Conservation (phyloP, 2,113 vertebrate species). For the Mungos mungo region DNA sequence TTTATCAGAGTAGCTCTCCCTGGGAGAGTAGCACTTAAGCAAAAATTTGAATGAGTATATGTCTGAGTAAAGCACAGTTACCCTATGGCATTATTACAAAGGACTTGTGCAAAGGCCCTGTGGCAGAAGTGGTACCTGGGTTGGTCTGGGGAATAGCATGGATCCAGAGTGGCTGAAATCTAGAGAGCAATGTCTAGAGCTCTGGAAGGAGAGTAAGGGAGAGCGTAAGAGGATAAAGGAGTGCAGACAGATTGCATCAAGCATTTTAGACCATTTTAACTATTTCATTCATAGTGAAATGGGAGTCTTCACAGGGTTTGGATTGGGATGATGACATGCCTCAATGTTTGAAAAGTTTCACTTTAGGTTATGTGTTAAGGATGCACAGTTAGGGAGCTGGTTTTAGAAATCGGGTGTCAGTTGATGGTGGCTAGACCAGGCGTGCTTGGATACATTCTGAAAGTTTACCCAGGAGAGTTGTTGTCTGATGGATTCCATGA, state of each 20-base stretch:
- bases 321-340: not conserved
- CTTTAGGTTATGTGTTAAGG: not conserved
- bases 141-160: not conserved
- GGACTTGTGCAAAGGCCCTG: not conserved
- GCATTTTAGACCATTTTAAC: not conserved
- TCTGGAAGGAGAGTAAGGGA: not conserved
- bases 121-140: not conserved
- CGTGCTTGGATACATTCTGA: not conserved
- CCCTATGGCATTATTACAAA: not conserved
- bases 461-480: not conserved
- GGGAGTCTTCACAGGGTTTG: not conserved
- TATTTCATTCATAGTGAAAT: not conserved
- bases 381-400: not conserved
- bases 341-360: not conserved
- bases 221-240: not conserved
- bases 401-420: not conserved
- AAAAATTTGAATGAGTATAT: not conserved
- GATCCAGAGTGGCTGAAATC: not conserved
- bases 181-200: not conserved
- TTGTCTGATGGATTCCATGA: not conserved
- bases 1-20: not conserved
- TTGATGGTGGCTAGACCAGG: not conserved
- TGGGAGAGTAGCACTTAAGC: not conserved
- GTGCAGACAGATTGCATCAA: not conserved
- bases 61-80: not conserved